Conservation (phyloP, 2,888 invertebrate genomes). For the Drosophila melanosoma region DNA sequence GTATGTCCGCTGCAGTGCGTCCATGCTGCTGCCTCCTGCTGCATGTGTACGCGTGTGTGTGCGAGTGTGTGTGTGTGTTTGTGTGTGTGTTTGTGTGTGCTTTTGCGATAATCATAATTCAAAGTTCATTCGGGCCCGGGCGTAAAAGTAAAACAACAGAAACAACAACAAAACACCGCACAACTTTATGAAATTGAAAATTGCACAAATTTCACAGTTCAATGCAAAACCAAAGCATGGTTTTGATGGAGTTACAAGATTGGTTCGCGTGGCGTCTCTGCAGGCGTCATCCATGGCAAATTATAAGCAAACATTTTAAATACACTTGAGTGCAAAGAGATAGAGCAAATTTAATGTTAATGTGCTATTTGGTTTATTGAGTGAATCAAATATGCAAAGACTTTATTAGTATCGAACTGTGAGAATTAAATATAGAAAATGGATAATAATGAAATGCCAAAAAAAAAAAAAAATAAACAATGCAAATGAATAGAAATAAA, state of each 20-base stretch:
- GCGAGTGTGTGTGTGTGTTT: slow-evolving; percentile 19
- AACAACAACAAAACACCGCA: slow-evolving; percentile 57
- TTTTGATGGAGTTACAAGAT: slow-evolving; percentile 19
- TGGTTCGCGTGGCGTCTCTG: slow-evolving; percentile 37
- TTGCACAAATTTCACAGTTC: slow-evolving; percentile 78
- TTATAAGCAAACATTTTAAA: slow-evolving; percentile 61
- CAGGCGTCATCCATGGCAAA: slow-evolving; percentile 51
- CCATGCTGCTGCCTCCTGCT: slow-evolving; percentile 18
- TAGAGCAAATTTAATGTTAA: not conserved
- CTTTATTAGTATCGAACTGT: slow-evolving; percentile 27
- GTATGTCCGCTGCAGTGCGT: slow-evolving; percentile 46
- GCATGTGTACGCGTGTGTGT: not conserved
- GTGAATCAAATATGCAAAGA: slow-evolving; percentile 6
- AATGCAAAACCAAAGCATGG: slow-evolving; percentile 64
- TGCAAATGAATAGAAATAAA: too few species aligned
- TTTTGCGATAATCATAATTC: slow-evolving; percentile 74
- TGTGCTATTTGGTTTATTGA: slow-evolving; percentile 1
- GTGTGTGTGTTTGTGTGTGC: slow-evolving; percentile 27
- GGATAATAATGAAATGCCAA: not conserved
- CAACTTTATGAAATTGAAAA: slow-evolving; percentile 78
- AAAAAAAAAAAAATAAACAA: too few species aligned
- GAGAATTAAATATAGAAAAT: not conserved
- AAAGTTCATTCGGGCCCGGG: slow-evolving; percentile 61
- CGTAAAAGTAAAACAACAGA: slow-evolving; percentile 61
- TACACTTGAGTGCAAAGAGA: slow-evolving; percentile 34